Evolutionary conservation across 2,888 invertebrate genomes (phyloP).

Genomic region (Drosophila demipolita): DNA sequence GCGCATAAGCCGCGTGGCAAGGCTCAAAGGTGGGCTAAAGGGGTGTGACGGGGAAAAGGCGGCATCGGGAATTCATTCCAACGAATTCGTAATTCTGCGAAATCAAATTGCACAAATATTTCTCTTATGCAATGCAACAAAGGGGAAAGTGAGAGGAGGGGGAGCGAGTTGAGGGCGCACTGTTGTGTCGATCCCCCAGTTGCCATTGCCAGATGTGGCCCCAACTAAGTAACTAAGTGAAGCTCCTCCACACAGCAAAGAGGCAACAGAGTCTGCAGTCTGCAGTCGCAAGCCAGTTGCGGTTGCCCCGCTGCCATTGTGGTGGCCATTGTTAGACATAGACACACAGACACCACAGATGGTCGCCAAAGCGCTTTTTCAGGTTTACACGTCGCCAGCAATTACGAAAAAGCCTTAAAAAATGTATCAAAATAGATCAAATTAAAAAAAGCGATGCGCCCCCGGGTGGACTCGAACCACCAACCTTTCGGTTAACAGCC

Average conservation of each 20-base stretch:
- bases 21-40: conserved; percentile 27
- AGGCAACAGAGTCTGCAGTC: conserved; percentile 8
- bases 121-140: conserved; percentile 70
- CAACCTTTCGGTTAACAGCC: conserved; percentile 99
- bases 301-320: conserved; percentile 55
- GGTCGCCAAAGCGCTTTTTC: conserved; percentile 17
- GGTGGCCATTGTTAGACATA: conserved; percentile 76
- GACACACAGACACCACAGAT: conserved; percentile 66
- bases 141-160: conserved; percentile 15
- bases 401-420: background rate
- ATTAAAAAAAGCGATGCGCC: conserved; percentile 86
- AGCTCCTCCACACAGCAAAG: conserved; percentile 33
- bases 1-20: conserved; percentile 72
- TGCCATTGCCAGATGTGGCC: conserved; percentile 66
- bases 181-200: conserved; percentile 50
- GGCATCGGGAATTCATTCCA: conserved; percentile 77
- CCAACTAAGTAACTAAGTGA: conserved; percentile 68
- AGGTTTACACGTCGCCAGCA: conserved; percentile 55
- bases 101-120: conserved; percentile 81
- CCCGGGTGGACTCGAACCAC: conserved; percentile 99
- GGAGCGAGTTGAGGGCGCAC: conserved; percentile 7
- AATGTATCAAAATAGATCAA: background rate
- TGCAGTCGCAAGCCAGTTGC: conserved; percentile 15
- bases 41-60: conserved; percentile 20
- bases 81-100: conserved; percentile 83